Conservation (phyloP, 2,888 invertebrate species). For the Oligia latruncula region DNA sequence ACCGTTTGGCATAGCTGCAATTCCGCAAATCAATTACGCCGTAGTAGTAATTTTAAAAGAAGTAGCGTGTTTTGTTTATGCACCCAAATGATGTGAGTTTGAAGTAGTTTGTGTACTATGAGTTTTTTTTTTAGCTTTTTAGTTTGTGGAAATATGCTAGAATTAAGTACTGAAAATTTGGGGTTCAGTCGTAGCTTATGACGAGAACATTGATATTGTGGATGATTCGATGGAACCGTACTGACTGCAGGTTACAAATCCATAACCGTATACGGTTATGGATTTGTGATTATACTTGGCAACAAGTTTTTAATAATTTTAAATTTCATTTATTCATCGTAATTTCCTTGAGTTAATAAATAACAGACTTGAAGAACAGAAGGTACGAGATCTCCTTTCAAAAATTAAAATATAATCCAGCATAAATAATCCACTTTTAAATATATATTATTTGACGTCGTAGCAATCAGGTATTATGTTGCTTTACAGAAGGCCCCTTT, state of each 20-base stretch:
- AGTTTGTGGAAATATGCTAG: not conserved
- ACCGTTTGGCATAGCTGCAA: slow-evolving; percentile 31
- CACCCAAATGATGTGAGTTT: slow-evolving; percentile 20
- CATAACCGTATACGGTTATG: not conserved
- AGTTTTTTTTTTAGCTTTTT: not conserved
- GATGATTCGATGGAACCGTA: not conserved
- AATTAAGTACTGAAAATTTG: not conserved
- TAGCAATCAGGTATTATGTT: not conserved
- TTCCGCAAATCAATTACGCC: slow-evolving; percentile 28
- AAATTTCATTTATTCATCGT: not conserved
- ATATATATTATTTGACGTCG: not conserved
- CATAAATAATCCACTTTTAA: not conserved
- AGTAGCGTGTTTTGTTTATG: slow-evolving; percentile 30
- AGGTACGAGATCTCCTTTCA: not conserved
- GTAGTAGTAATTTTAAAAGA: slow-evolving; percentile 13
- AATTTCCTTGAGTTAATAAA: not conserved
- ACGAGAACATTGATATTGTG: not conserved
- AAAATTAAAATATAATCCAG: not conserved
- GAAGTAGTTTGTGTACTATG: slow-evolving; percentile 12
- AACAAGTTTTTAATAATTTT: not conserved
- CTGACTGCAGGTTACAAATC: not conserved
- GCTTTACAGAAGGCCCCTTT: not conserved
- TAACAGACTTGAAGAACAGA: not conserved
- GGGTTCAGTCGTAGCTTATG: too few species aligned
- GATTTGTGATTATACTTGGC: not conserved